phyloP scores from a whole-genome alignment of 2,113 vertebrate genomes.

The Maccullochella peelii region DNA sequence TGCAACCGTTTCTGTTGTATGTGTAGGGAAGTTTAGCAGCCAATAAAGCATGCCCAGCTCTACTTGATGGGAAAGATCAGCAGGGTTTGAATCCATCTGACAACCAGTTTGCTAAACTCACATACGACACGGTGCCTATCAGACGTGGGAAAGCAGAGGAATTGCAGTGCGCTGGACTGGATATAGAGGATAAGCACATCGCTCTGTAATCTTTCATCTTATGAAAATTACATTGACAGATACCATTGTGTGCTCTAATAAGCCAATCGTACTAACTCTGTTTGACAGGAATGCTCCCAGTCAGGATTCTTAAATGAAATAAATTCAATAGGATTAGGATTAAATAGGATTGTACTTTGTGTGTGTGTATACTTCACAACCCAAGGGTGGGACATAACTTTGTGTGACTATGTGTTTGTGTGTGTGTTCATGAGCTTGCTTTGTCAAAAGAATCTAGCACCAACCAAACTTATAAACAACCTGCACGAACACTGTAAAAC shows the following conservation, averaged over 20 bases:
- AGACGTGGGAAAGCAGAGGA: constrained; percentile 66
- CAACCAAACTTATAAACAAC: background rate
- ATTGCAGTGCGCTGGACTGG: constrained; percentile 39
- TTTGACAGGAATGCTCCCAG: constrained; percentile 69
- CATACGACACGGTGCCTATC: constrained; percentile 24
- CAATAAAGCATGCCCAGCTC: background rate
- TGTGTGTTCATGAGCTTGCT: background rate
- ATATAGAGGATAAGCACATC: constrained; percentile 58
- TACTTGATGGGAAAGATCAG: constrained; percentile 11
- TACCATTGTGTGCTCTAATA: constrained; percentile 72
- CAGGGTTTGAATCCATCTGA: constrained; percentile 23
- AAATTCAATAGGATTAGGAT: no score
- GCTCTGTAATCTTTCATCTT: constrained; percentile 65
- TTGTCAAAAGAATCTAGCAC: background rate
- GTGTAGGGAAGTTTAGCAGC: constrained; percentile 2
- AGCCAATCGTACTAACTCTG: constrained; percentile 60
- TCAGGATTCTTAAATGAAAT: constrained; percentile 74
- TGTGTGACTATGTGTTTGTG: background rate
- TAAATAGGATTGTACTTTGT: constrained; percentile 52
- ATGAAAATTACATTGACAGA: constrained; percentile 77
- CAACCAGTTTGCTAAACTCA: constrained; percentile 9
- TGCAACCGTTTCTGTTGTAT: background rate
- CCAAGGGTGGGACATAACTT: constrained; percentile 6
- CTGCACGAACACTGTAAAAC: background rate
- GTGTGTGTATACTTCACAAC: constrained; percentile 16